Base-by-base conservation (phyloP, 2,797 vertebrate species). In the Okamejei kenojei region DNA sequence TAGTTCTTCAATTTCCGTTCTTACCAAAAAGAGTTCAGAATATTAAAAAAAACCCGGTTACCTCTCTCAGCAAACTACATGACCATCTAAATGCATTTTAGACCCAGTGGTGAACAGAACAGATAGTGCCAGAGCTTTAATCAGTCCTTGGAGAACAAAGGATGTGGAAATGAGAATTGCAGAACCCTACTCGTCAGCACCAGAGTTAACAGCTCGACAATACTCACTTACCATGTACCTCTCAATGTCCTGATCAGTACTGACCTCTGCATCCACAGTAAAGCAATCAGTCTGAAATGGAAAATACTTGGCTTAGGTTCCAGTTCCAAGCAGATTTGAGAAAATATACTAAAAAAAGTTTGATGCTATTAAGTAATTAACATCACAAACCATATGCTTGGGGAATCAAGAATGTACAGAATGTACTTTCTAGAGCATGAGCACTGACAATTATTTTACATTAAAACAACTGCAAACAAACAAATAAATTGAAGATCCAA, bases 161-260 rank as follows among this genome's bases (percentile, higher is more conserved):
- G 86, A 58, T 2, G 11, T 23, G 15, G 17, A 21, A 61, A 54
- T 1, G 2, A 13, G 26, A 45, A 80, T 58, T 5, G 61, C 13
- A 11, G 74, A 74, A 29, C 3, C 1, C 11, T 35, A 10, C 9
- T 6, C 68, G 19, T 11, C 0, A 0, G 61, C 2, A 0, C 0
- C 0, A 54, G 6, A 78, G 10, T n/a, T 15, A 26, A 71, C 3
- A 0, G 4, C 0, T 45, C 1, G 0, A 6, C 0, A 35, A n/a
- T 94, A 94, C 10, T 8, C 17, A 93, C 93, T 93, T 35, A 97
- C 97, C 96, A 97, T 32, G 94, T 96, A 96, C 94, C 96, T 96
- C 94, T 97, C 97, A 0, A 96, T 96, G n/a, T 97, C 96, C 94
- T 95, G 95, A 54, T 97, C 96, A 0, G 97, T 97, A 95, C 26